phyloP scores from a whole-genome alignment of 2,113 vertebrate species.

The Festucalex cinctus region DNA sequence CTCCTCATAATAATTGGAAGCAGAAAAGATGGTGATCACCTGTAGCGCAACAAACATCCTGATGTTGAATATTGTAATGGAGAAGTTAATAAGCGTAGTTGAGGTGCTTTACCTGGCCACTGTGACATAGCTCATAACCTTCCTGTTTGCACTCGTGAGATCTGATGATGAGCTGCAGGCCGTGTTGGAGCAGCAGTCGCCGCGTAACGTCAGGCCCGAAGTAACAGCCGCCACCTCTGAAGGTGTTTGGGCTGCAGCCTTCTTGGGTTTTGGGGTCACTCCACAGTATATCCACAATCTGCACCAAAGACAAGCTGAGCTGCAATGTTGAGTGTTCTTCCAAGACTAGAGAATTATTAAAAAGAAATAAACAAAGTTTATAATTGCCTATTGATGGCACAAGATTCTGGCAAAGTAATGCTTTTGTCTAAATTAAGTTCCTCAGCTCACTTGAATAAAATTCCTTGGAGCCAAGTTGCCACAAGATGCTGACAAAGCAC shows the following conservation, averaged over 20 bases:
- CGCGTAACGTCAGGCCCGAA: conserved; percentile 89
- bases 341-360: neutral
- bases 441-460: neutral
- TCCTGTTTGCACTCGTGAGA: conserved; percentile 95
- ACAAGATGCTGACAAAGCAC: too few species aligned
- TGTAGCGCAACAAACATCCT: conserved; percentile 37
- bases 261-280: conserved; percentile 86
- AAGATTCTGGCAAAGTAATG: neutral
- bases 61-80: neutral
- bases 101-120: conserved; percentile 83
- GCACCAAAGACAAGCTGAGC: neutral
- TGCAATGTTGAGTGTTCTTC: neutral
- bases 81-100: neutral
- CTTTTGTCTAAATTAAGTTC: neutral
- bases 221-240: conserved; percentile 91
- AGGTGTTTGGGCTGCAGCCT: conserved; percentile 85
- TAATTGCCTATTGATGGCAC: neutral
- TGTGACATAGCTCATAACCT: conserved; percentile 89
- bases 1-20: conserved; percentile 96
- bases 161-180: conserved; percentile 86
- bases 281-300: conserved; percentile 92
- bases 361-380: neutral
- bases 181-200: conserved; percentile 77
- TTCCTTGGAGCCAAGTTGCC: neutral
- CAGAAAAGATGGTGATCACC: conserved; percentile 97